Evolutionary conservation across 2,797 vertebrate genomes (phyloP).

Genomic region (Eleutherodactylus coqui): DNA sequence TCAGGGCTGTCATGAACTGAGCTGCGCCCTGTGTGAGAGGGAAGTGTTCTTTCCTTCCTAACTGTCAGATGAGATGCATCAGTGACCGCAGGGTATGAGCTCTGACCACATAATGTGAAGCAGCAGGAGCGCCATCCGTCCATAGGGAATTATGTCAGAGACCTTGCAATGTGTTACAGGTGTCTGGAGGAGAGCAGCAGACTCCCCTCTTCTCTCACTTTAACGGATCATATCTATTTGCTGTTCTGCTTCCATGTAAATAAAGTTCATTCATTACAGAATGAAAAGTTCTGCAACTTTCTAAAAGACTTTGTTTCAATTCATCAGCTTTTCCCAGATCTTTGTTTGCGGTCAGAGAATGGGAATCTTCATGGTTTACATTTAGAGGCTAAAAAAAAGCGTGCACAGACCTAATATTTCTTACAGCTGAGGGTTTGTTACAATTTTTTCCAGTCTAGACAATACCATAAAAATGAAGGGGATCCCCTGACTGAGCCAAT

Average conservation of each 20-base stretch:
- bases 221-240: background rate
- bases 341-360: too few species aligned
- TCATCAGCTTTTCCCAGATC: too few species aligned
- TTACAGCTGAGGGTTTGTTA: background rate
- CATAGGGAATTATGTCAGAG: slow-evolving; percentile 2
- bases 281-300: background rate
- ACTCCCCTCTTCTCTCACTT: background rate
- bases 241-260: background rate
- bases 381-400: background rate
- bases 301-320: too few species aligned
- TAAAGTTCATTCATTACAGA: background rate
- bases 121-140: background rate
- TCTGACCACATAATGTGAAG: slow-evolving; percentile 43
- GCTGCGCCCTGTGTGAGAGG: background rate
- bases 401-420: background rate
- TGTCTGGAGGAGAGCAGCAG: background rate
- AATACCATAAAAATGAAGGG: background rate
- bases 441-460: background rate
- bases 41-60: slow-evolving; percentile 32
- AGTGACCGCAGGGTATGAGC: slow-evolving; percentile 25
- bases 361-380: too few species aligned
- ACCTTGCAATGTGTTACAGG: background rate
- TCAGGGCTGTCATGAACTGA: background rate
- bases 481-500: too few species aligned
- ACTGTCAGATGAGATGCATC: slow-evolving; percentile 31